A percentile compares a stretch with the other conserved stretches of the same genome.
These are phyloP conservation scores for Oryzaephilus surinamensis DNA, from an alignment of 1,140 invertebrate species.

Conservation along the genomic window DNA sequence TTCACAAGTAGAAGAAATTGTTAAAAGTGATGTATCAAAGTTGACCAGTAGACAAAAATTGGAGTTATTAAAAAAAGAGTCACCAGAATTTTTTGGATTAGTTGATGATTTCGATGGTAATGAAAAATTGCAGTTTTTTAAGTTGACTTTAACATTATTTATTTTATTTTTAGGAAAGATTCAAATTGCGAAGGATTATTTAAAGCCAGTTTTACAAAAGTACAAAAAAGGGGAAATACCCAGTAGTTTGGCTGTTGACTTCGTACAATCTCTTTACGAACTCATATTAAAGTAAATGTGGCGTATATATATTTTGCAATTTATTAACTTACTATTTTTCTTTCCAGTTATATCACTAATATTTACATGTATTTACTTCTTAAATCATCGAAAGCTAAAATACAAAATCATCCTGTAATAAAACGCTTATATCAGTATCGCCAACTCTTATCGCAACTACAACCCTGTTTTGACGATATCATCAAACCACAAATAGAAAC, in stretches of 20 bases:
- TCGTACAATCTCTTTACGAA: slow-evolving; percentile 59
- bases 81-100: slow-evolving; percentile 68
- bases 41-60: slow-evolving; percentile 64
- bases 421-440: slow-evolving; percentile 71
- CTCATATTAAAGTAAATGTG: slow-evolving; percentile 59
- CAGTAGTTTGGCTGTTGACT: slow-evolving; percentile 48
- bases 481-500: slow-evolving; percentile 53
- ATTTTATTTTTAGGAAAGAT: slow-evolving; percentile 41
- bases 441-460: slow-evolving; percentile 61
- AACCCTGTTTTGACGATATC: slow-evolving; percentile 51
- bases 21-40: slow-evolving; percentile 63
- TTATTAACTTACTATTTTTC: slow-evolving; percentile 8
- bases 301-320: no score
- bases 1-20: slow-evolving; percentile 39
- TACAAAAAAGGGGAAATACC: slow-evolving; percentile 26
- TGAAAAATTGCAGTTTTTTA: no score
- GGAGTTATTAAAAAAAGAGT: slow-evolving; percentile 68
- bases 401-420: slow-evolving; percentile 76
- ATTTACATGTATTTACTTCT: slow-evolving; percentile 77
- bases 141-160: no score
- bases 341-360: slow-evolving; percentile 68
- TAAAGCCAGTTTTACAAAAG: slow-evolving; percentile 56
- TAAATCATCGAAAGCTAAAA: slow-evolving; percentile 57
- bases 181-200: slow-evolving; percentile 47
- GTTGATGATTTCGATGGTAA: slow-evolving; percentile 66